Base-by-base conservation (phyloP, 2,888 invertebrate genomes). In the Adelognathus sp. region DNA sequence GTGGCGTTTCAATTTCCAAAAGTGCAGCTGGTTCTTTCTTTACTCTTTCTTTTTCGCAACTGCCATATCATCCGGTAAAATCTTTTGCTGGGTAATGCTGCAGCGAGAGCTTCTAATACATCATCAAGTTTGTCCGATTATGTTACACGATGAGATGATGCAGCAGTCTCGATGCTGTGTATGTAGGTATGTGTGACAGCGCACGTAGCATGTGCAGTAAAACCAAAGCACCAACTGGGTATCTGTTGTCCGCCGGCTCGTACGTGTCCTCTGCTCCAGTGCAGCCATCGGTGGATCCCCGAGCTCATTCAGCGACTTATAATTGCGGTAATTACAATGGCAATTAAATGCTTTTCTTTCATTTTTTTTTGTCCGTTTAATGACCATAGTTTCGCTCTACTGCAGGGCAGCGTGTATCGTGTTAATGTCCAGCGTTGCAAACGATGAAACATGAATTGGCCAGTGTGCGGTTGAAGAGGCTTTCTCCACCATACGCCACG, bases 1-100 rank as follows among this genome's bases (percentile, higher is more conserved):
- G 31, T 16, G 24, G 50, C 54, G 58, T 61, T 70, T 61, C 66
- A 72, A 70, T 74, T 77, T 77, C 67, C 29, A 46, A 64, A 72
- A 79, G 71, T 79, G 66, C 70, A 66, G 33, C 44, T 66, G 24
- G 24, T 14, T 14, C 63, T 39, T 21, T 9, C 58, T 16, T 24
- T 21, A 24, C 16, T 29, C 36, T 2, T 24, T 24, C 11, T 46
- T 21, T n/a, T 31, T 46, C 27, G 11, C 27, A 5, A 27, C 41
- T 7, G 31, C 18, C 3, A 73, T 36, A 29, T 66, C 56, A 66
- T 66, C 58, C 50, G 33, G 58, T 21, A 46, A 66, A 73, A 36
- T 64, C 46, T n/a, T 7, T 58, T n/a, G 7, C 9, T 18, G 16
- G 41, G 7, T 18, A 27, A 11, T 18, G 6, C 46, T 7, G 16